phyloP scores from a whole-genome alignment of 2,797 vertebrate genomes.

The Simalia tracyae region DNA sequence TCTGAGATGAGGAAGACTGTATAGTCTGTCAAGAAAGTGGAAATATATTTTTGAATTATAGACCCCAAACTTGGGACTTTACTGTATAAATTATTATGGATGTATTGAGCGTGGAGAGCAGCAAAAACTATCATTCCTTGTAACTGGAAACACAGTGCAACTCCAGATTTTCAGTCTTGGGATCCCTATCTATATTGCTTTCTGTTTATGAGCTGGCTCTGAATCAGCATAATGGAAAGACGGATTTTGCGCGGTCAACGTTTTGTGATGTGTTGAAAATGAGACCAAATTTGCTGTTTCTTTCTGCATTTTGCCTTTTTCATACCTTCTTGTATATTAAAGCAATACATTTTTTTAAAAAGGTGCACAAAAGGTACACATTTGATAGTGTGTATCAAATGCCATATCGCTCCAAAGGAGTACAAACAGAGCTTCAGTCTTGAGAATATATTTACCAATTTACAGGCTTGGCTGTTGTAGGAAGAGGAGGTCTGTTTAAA shows the following conservation, averaged over 20 bases:
- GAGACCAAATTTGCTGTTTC: not conserved
- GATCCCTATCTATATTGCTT: not conserved
- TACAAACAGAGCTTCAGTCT: not conserved
- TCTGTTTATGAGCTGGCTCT: too few species aligned
- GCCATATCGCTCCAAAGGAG: not conserved
- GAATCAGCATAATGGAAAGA: too few species aligned
- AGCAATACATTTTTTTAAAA: not conserved
- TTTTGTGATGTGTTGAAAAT: not conserved
- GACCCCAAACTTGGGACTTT: not conserved
- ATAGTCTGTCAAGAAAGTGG: constrained; percentile 16
- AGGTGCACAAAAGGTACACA: not conserved
- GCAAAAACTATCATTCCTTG: not conserved
- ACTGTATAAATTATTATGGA: not conserved
- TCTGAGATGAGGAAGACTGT: constrained; percentile 19
- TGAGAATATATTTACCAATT: constrained; percentile 15
- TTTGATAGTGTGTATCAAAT: not conserved
- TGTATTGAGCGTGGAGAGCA: not conserved
- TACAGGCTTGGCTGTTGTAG: constrained; percentile 35
- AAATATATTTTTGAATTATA: not conserved
- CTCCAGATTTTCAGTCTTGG: not conserved
- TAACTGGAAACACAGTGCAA: not conserved
- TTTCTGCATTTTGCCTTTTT: not conserved
- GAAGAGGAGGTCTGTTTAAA: constrained; percentile 28
- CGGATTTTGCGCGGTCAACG: not conserved
- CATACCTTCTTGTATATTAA: not conserved